Base-by-base conservation (phyloP, 2,113 vertebrate genomes). In the Lampris incognitus region DNA sequence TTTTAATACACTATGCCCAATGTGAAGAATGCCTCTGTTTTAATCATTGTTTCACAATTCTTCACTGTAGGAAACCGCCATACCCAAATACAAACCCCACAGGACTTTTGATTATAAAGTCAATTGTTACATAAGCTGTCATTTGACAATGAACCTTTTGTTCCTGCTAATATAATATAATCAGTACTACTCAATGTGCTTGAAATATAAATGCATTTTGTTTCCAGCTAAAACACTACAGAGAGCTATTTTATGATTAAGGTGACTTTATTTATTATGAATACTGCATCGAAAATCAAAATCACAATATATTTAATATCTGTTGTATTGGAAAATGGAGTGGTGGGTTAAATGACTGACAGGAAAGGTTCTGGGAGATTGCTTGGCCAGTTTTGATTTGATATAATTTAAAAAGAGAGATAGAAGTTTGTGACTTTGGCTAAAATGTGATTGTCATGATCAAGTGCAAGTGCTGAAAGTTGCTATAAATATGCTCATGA, bases 201-300 rank as follows among this genome's bases (percentile, higher is more conserved):
- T 52, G 24, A 24, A 24, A 24, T 3, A 10, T 52, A 7, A 10
- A 10, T 52, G 11, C 8, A 11, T 52, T 46, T 38, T 63, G 8
- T 38, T 40, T 62, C 11, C 6, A 13, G 59, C 44, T 5, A 62
- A 6, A 42, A 11, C 24, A 24, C 10, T 62, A 5, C 40, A 42
- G 59, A 24, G 6, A 44, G 7, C 10, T 41, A 62, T 44, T 9
- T 62, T 52, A 55, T 55, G 2, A n/a, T n/a, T 55, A 55, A 11
- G n/a, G 13, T 55, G 24, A n/a, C 11, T n/a, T n/a, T 24, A 55
- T 13, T n/a, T 9, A 52, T 52, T 52, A 10, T 7, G 50, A 52
- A 70, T 51, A 70, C 57, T 65, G 55, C 55, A 60, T 10, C 60
- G 61, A 58, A 77, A 62, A 62, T 66, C 41, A 61, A 6, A 60